Evolutionary conservation across 2,888 invertebrate species (phyloP), one percentile per base, ranked within the genome.

Genomic region (Coecobrya sp.): DNA sequence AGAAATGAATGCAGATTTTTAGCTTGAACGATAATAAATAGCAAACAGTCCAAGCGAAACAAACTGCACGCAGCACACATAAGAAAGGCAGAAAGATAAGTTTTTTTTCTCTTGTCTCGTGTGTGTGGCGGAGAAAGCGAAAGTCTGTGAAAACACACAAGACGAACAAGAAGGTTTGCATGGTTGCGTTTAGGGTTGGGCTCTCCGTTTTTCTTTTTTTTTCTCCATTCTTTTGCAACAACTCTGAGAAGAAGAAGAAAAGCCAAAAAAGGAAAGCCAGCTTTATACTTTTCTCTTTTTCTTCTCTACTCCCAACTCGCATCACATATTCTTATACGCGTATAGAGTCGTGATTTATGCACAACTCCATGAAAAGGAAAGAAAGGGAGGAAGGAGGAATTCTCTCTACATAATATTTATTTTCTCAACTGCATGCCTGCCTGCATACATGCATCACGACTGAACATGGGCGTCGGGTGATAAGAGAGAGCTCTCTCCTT

Each of bases 281-380:
- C 27, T 55, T n/a, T n/a, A n/a, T 55, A 25, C 70, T 65, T 27
- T 45, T 62, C 27, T 68, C 59, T 27, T 30, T 16, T 27, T 59
- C 30, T 27, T 59, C 25, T 25, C 55, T 25, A 70, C 76, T 45
- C 52, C 36, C 62, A 62, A 59, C 73, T 55, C 70, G 27, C 70
- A 73, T 70, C 30, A 42, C 70, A 70, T 49, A 49, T 62, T 16
- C n/a, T 27, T 36, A 0, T n/a, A n/a, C n/a, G n/a, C n/a, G 19
- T 45, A 13, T 73, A 45, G 19, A 45, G 55, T 25, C 86, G 89
- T 89, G 89, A 89, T 89, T 89, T 89, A 89, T 89, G 89, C 89
- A 89, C 81, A 88, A 49, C 68, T 81, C 27, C n/a, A 27, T 30
- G 52, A 76, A 45, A 45, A 62, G 79, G 36, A 81, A 88, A 30